Base-by-base conservation (phyloP, 2,797 vertebrate genomes). In the Pseudotriccus pelzelni region DNA sequence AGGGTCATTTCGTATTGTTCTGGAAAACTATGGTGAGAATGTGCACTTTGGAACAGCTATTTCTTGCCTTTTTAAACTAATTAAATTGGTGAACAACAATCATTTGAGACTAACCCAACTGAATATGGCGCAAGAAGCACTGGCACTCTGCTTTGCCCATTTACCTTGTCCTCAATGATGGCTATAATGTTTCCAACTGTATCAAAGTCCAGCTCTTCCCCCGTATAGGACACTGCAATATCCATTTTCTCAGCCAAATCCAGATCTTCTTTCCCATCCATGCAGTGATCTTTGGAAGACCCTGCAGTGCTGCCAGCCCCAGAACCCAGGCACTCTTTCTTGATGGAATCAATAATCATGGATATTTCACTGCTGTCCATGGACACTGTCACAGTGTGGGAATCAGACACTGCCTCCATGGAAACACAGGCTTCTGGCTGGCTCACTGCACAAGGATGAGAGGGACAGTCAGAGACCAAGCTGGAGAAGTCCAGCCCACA, bases 121-220 rank as follows among this genome's bases (percentile, higher is more conserved):
- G 79, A 30, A 93, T 11, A 44, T 68, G 55, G 84, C 79, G 18
- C 10, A 90, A 81, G 94, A 82, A 49, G 37, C 73, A 76, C 27
- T 22, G 37, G 74, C 50, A 90, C 25, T 80, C 56, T 96, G 73
- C 88, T 55, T 28, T 84, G 81, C 91, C 78, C 6, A 0, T 24
- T 94, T 97, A 99, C 99, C 99, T 99, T 99, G 96, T 99, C 99
- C 94, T 99, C 99, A 94, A 99, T 99, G 94, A 99, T 99, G 95
- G 99, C 99, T 90, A 99, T 99, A 91, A 99, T 99, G 96, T 99
- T 99, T 84, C 99, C 99, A 93, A 99, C 98, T 3, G 99, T 99
- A 97, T 99, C 99, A 60, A 99, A 98, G 96, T 99, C 99, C 96
- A 99, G 98, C 93, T 99, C 99, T 94, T 99, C 99, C 73, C 98